phyloP scores from a whole-genome alignment of 2,797 vertebrate genomes.

The Eulemur mongoz region DNA sequence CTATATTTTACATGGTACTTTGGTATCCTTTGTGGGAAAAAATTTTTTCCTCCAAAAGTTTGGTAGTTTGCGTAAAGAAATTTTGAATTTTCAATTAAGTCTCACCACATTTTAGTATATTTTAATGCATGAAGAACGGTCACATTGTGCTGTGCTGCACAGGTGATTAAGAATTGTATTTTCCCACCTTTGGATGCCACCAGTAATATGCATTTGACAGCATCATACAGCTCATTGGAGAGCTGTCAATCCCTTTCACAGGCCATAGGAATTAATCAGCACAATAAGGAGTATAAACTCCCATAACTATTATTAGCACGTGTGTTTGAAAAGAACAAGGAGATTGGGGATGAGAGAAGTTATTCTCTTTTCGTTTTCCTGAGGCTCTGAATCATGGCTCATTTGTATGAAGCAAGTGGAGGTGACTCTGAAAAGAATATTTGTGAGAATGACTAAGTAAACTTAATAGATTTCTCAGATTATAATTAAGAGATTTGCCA shows the following conservation, averaged over 20 bases:
- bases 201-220: constrained; percentile 38
- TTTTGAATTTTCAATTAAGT: constrained; percentile 18
- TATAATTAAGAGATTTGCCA: constrained; percentile 64
- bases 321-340: constrained; percentile 54
- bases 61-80: constrained; percentile 46
- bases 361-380: constrained; percentile 56
- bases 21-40: not conserved
- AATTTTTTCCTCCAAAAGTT: not conserved
- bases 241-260: constrained; percentile 36
- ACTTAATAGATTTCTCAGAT: constrained; percentile 71
- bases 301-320: constrained; percentile 52
- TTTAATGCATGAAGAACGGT: constrained; percentile 23
- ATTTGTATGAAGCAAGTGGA: constrained; percentile 58
- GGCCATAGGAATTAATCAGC: constrained; percentile 31
- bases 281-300: constrained; percentile 28
- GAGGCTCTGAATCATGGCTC: constrained; percentile 76
- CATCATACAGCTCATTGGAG: not conserved
- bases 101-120: not conserved
- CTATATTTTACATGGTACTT: constrained; percentile 14
- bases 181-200: not conserved
- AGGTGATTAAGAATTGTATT: not conserved
- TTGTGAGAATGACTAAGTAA: constrained; percentile 79
- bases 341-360: not conserved
- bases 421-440: constrained; percentile 71
- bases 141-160: not conserved